A percentile compares a stretch with the other conserved stretches of the same genome.
Evolutionary conservation across 2,797 vertebrate species (phyloP).

Genomic region (Coregonus ussuriensis): DNA sequence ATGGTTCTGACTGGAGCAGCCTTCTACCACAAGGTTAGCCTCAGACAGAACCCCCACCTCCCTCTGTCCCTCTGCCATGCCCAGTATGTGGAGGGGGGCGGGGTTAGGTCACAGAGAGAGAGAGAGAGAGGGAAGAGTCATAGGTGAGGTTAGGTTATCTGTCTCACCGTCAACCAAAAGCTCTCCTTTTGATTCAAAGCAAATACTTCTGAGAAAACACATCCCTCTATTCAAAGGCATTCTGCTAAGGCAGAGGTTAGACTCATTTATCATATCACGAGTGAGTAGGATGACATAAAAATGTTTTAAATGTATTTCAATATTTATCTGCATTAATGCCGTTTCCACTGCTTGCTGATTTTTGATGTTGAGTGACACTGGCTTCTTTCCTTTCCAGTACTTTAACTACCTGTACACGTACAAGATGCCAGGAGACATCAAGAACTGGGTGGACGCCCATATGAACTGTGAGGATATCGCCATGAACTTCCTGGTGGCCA

Average conservation of each 20-base stretch:
- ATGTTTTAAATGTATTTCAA: not conserved
- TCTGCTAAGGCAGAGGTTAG: constrained; percentile 15
- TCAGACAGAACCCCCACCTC: not conserved
- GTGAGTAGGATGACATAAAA: not conserved
- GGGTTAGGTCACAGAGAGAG: not conserved
- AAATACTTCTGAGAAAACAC: constrained; percentile 1
- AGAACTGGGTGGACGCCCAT: constrained; percentile 99
- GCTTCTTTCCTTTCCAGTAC: constrained; percentile 78
- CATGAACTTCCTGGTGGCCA: constrained; percentile 98
- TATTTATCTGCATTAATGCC: not conserved
- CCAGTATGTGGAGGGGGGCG: constrained; percentile 18
- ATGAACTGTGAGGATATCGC: constrained; percentile 99
- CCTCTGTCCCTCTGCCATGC: not conserved
- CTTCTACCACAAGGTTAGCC: constrained; percentile 95
- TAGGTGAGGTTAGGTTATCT: constrained; percentile 38
- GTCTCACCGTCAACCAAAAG: constrained; percentile 40
- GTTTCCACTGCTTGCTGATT: not conserved
- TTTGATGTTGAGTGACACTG: not conserved
- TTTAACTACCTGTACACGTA: constrained; percentile 99
- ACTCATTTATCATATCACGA: not conserved
- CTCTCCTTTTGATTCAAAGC: constrained; percentile 35
- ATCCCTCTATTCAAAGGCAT: constrained; percentile 2
- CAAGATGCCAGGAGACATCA: constrained; percentile 99
- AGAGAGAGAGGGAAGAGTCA: constrained; percentile 26
- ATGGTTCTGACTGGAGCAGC: constrained; percentile 98